A percentile compares a stretch with the other conserved stretches of the same genome.
phyloP scores from a whole-genome alignment of 2,888 invertebrate genomes.

The Pristionchus fissidentatus region DNA sequence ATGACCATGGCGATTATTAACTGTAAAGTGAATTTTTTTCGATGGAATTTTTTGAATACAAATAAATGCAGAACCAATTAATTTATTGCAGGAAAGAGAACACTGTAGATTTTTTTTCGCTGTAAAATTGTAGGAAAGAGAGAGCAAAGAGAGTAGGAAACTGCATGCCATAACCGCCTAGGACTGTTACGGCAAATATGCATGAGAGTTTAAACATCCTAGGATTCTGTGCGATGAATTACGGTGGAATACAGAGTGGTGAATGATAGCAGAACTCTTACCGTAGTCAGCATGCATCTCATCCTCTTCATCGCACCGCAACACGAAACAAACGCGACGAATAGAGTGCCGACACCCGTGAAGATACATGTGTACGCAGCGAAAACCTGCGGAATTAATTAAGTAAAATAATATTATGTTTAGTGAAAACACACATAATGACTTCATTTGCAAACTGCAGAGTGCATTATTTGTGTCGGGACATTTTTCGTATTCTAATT shows the following conservation, averaged over 20 bases:
- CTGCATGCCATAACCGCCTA: too few relatives aligned
- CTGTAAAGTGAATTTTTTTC: constrained; percentile 53
- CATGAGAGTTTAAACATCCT: too few relatives aligned
- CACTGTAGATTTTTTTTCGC: too few relatives aligned
- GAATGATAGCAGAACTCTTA: constrained; percentile 54
- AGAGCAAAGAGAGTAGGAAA: too few relatives aligned
- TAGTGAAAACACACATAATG: neutral
- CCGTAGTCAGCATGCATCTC: constrained; percentile 67
- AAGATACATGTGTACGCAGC: constrained; percentile 63
- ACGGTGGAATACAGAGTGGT: neutral
- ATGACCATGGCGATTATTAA: constrained; percentile 62
- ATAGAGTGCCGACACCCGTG: constrained; percentile 63
- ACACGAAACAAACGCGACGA: constrained; percentile 71
- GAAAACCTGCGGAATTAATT: constrained; percentile 15
- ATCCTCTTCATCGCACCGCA: constrained; percentile 70
- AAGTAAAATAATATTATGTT: neutral
- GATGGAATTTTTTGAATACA: too few relatives aligned
- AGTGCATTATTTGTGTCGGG: too few relatives aligned
- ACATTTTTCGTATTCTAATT: too few relatives aligned
- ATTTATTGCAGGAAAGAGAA: too few relatives aligned
- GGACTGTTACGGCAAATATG: too few relatives aligned
- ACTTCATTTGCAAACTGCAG: neutral
- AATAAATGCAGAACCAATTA: too few relatives aligned
- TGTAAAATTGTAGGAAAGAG: too few relatives aligned
- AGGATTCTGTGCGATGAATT: neutral